Percentiles rank a stretch among this genome's conserved stretches.
Conservation (phyloP, 2,113 vertebrate genomes). For the Brachyhypopomus gauderio region DNA sequence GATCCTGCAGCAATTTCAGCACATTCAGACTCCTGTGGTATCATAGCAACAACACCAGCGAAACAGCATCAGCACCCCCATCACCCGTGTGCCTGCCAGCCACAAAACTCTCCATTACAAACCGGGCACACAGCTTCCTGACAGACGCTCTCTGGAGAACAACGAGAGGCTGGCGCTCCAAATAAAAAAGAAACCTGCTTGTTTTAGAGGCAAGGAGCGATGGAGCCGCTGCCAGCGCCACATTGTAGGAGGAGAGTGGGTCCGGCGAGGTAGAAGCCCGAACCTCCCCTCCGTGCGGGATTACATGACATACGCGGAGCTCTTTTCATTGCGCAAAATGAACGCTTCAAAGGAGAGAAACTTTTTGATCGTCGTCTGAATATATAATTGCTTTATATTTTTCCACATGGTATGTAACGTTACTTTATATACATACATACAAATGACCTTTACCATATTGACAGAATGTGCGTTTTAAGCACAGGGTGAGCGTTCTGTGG, state of each 20-base stretch:
- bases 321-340: conserved; percentile 34
- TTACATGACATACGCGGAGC: conserved; percentile 16
- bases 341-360: conserved; percentile 30
- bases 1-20: conserved; percentile 73
- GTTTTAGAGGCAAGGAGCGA: background rate
- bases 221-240: background rate
- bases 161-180: too few relatives aligned
- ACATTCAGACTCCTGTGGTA: conserved; percentile 67
- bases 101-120: conserved; percentile 48
- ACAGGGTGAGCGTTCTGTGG: background rate
- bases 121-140: conserved; percentile 42
- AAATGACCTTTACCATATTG: too few relatives aligned
- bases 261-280: background rate
- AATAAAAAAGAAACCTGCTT: too few relatives aligned
- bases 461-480: too few relatives aligned
- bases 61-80: conserved; percentile 60
- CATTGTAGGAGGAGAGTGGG: background rate
- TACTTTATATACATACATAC: background rate
- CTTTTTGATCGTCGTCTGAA: conserved; percentile 39
- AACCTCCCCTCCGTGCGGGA: conserved; percentile 23
- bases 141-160: too few relatives aligned
- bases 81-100: conserved; percentile 20
- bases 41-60: conserved; percentile 75
- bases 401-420: conserved; percentile 40
- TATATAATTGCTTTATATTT: conserved; percentile 8